A percentile compares a stretch with the other conserved stretches of the same genome.
phyloP scores from a whole-genome alignment of 2,113 vertebrate species.

The Tetraodon nigroviridis region DNA sequence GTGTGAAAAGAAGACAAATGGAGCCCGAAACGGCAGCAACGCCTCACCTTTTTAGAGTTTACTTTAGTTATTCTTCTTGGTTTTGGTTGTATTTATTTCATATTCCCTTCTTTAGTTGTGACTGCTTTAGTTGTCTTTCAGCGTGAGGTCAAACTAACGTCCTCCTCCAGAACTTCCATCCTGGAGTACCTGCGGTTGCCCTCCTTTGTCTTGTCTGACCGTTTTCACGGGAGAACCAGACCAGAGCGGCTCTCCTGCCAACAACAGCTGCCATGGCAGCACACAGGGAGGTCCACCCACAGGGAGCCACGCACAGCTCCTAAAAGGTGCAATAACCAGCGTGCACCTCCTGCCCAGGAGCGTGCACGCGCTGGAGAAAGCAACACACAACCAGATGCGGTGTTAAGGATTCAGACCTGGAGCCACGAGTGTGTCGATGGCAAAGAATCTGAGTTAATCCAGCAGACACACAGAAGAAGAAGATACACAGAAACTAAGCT shows the following conservation, averaged over 20 bases:
- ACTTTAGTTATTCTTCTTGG: too few species aligned
- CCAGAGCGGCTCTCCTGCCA: slow-evolving; percentile 45
- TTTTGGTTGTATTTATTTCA: too few species aligned
- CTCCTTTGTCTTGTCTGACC: slow-evolving; percentile 42
- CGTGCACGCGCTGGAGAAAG: neutral
- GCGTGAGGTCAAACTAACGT: slow-evolving; percentile 15
- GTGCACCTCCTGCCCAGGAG: slow-evolving; percentile 18
- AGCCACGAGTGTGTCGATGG: too few species aligned
- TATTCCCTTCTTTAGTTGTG: too few species aligned
- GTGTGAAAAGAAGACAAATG: too few species aligned
- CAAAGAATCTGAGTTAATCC: neutral
- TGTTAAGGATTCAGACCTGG: neutral
- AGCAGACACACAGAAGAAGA: too few species aligned
- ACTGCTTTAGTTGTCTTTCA: neutral
- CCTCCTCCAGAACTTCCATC: slow-evolving; percentile 6
- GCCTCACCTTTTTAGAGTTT: too few species aligned
- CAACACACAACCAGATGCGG: neutral
- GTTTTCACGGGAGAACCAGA: slow-evolving; percentile 55
- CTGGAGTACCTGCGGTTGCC: slow-evolving; percentile 44
- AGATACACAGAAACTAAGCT: neutral
- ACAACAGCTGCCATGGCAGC: slow-evolving; percentile 53
- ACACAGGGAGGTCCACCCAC: slow-evolving; percentile 52
- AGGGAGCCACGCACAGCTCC: slow-evolving; percentile 15
- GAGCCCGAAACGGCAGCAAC: too few species aligned
- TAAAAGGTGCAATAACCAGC: slow-evolving; percentile 26